Conservation (phyloP, 2,113 vertebrate genomes). For the Neodontobutis hainanensis region DNA sequence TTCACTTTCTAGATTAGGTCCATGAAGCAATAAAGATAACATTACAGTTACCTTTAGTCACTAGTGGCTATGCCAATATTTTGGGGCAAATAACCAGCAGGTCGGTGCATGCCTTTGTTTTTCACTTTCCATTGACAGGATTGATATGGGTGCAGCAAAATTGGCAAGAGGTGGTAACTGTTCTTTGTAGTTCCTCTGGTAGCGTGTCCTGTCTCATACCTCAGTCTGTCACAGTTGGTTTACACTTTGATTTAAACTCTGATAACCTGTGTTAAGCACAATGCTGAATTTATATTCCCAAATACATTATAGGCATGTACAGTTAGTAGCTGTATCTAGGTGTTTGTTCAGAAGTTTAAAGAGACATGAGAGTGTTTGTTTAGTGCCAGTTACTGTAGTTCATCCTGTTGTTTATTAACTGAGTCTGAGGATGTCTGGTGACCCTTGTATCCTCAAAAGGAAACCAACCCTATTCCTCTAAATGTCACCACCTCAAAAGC, state of each 20-base stretch:
- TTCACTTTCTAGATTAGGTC: conserved; percentile 2
- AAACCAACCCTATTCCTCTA: not conserved
- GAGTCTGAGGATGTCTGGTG: conserved; percentile 24
- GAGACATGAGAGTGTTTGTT: conserved; percentile 31
- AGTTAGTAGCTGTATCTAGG: not conserved
- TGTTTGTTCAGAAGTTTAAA: conserved; percentile 31
- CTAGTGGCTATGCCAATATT: not conserved
- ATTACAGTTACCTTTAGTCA: not conserved
- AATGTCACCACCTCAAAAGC: too few species aligned
- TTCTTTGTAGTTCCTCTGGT: not conserved
- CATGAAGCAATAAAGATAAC: not conserved
- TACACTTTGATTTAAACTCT: not conserved
- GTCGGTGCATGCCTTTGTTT: conserved; percentile 26
- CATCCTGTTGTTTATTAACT: conserved; percentile 57
- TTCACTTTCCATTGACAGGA: conserved; percentile 5
- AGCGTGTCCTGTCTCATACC: conserved; percentile 42
- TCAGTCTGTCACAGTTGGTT: not conserved
- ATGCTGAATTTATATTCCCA: not conserved
- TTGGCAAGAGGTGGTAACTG: not conserved
- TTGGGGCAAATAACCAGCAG: not conserved
- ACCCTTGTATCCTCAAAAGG: conserved; percentile 43
- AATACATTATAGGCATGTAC: too few species aligned
- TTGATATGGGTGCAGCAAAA: not conserved
- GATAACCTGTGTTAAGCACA: not conserved
- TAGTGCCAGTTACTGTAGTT: conserved; percentile 22